Evolutionary conservation across 2,113 vertebrate genomes (phyloP).

Genomic region (Choloepus hoffmanni): DNA sequence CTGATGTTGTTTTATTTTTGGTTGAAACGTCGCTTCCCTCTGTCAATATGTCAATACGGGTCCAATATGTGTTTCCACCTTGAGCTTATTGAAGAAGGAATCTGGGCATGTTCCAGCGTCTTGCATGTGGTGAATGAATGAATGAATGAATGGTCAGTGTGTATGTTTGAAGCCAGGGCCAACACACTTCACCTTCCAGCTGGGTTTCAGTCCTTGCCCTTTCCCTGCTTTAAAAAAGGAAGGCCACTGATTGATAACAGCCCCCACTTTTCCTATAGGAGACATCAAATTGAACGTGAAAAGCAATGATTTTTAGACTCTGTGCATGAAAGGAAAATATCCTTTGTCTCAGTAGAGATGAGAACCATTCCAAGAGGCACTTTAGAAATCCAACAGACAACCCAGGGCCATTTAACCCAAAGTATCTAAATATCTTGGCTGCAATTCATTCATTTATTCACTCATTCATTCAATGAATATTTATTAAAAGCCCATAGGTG

Average conservation of each 20-base stretch:
- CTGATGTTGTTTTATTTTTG: neutral
- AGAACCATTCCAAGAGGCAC: neutral
- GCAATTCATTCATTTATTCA: neutral
- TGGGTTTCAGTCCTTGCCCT: too few species aligned
- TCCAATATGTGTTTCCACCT: too few species aligned
- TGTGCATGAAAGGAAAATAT: neutral
- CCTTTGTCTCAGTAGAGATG: neutral
- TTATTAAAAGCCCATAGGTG: neutral
- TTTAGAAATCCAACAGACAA: neutral
- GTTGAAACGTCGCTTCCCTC: neutral
- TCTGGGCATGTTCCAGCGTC: fast-evolving
- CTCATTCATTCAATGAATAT: neutral
- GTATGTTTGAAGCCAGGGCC: fast-evolving
- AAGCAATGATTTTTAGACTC: neutral
- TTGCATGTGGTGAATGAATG: neutral
- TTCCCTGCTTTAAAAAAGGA: neutral
- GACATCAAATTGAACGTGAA: neutral
- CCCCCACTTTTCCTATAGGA: neutral
- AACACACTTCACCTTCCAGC: neutral
- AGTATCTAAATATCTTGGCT: neutral
- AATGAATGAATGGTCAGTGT: neutral
- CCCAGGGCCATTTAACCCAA: neutral
- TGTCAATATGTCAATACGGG: neutral
- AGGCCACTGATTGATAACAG: too few species aligned
- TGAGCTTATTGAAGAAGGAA: neutral